phyloP scores from a whole-genome alignment of 2,113 vertebrate species.

The Rutilus rutilus region DNA sequence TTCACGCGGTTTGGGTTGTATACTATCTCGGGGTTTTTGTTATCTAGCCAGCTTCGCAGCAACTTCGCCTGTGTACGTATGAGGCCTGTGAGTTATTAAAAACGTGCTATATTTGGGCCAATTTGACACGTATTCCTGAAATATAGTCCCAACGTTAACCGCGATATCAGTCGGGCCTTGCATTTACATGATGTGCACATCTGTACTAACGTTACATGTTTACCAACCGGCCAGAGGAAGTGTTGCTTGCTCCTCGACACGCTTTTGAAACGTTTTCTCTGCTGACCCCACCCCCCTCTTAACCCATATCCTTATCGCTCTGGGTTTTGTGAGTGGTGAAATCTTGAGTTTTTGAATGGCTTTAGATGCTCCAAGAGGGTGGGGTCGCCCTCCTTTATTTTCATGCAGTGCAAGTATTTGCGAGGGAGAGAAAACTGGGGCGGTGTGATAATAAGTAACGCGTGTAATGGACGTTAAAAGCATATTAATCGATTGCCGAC shows the following conservation, averaged over 20 bases:
- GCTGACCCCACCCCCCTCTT: slow-evolving; percentile 16
- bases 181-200: background rate
- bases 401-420: background rate
- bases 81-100: background rate
- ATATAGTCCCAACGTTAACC: background rate
- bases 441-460: slow-evolving; percentile 26
- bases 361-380: slow-evolving; percentile 37
- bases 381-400: slow-evolving; percentile 1
- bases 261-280: background rate
- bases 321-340: background rate
- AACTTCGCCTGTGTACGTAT: background rate
- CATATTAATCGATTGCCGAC: slow-evolving; percentile 36
- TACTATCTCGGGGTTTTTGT: background rate
- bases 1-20: background rate
- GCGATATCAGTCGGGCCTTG: background rate
- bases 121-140: background rate
- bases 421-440: background rate
- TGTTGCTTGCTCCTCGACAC: slow-evolving; percentile 5
- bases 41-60: background rate
- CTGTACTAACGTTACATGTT: background rate
- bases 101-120: background rate
- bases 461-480: slow-evolving; percentile 46
- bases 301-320: slow-evolving; percentile 29
- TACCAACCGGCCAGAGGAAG: slow-evolving; percentile 17
- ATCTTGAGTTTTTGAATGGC: slow-evolving; percentile 11